Conservation (phyloP, 2,113 vertebrate genomes). For the Rousettus leschenaultii region DNA sequence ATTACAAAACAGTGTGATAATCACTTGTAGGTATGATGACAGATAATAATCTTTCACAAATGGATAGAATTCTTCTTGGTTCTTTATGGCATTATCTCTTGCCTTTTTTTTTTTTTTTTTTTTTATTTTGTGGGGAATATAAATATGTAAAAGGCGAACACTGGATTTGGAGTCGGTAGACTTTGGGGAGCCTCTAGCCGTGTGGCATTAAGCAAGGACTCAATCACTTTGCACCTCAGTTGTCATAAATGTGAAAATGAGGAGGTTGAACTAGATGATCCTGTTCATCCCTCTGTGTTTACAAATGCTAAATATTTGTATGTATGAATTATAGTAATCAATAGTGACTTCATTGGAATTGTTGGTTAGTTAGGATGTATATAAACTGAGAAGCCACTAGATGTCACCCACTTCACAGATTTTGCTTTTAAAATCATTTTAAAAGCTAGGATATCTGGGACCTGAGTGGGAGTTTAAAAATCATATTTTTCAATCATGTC, state of each 20-base stretch:
- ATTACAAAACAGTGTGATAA: background rate
- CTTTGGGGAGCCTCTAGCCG: background rate
- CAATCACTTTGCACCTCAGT: background rate
- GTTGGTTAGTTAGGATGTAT: background rate
- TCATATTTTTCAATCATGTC: background rate
- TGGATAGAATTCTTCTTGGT: background rate
- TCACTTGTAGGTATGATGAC: background rate
- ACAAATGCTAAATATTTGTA: background rate
- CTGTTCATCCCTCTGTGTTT: background rate
- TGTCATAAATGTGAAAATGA: background rate
- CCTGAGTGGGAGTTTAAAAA: background rate
- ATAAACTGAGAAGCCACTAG: constrained; percentile 56
- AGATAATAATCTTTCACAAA: background rate
- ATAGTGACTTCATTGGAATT: background rate
- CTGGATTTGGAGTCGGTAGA: background rate
- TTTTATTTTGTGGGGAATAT: background rate
- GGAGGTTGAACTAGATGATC: background rate
- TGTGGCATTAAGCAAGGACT: background rate
- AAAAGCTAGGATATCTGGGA: background rate
- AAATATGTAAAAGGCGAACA: background rate
- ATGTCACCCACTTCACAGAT: constrained; percentile 33
- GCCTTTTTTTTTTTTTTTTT: background rate
- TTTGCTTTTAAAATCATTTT: background rate
- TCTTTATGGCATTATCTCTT: background rate
- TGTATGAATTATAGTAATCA: background rate